Evolutionary conservation across 2,113 vertebrate species (phyloP).

Genomic region (Pygoscelis adeliae): DNA sequence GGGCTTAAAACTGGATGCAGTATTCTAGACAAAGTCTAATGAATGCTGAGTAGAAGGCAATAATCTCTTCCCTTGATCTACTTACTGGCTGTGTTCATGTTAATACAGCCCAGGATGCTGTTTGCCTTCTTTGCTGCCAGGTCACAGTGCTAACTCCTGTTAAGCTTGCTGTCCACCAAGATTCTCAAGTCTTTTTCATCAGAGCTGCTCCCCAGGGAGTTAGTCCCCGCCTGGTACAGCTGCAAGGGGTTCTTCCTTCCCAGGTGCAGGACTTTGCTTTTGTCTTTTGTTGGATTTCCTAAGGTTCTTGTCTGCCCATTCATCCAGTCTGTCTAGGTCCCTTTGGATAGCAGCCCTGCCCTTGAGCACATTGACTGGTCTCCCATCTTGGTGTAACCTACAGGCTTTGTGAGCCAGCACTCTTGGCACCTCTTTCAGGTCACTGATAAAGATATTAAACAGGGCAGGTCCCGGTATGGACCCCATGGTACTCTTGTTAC

Average conservation of each 20-base stretch:
- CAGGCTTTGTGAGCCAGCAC: background rate
- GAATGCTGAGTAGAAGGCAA: background rate
- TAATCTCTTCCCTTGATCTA: background rate
- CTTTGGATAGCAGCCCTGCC: background rate
- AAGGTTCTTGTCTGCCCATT: background rate
- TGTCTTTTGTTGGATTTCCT: background rate
- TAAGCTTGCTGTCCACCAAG: background rate
- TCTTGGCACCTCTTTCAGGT: background rate
- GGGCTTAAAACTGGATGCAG: background rate
- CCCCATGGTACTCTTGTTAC: background rate
- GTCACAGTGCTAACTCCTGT: background rate
- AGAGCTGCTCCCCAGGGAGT: background rate
- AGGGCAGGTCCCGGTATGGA: background rate
- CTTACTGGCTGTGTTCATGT: background rate
- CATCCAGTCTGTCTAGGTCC: background rate
- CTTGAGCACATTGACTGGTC: background rate
- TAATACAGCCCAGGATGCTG: background rate
- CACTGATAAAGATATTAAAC: background rate
- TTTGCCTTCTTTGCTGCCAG: background rate
- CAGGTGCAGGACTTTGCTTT: background rate
- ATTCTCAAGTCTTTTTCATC: background rate
- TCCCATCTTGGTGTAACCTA: background rate
- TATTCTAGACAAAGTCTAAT: background rate
- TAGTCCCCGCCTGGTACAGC: background rate
- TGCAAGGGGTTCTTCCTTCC: background rate